Evolutionary conservation across 2,113 vertebrate species (phyloP), one percentile per base, ranked within the genome.

Genomic region (Stomatorhinus ivindoensis): DNA sequence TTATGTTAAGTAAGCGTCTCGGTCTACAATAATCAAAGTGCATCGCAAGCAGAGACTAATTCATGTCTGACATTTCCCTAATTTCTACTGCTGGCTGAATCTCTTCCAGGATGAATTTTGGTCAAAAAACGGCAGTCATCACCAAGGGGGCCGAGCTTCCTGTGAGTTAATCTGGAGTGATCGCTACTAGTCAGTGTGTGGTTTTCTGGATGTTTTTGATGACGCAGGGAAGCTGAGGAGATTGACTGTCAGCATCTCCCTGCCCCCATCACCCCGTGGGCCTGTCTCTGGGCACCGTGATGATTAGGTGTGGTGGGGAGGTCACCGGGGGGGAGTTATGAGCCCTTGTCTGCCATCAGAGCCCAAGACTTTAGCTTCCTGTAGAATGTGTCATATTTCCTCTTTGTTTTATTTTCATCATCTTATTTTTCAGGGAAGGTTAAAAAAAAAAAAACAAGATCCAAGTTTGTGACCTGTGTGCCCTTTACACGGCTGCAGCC

Each of bases 171-270:
- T 88, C n/a, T 51, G 31, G 39, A 82, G 46, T 69, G 44, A 39
- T 88, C 17, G 53, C 88, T 76, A 69, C 88, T 91, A 93, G 92
- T 92, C 92, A 91, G 91, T 42, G 88, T 69, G 65, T 27, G 31
- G 89, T 90, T 88, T 90, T 90, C 90, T 89, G 92, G 50, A 83
- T 89, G 90, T 87, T 39, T 89, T 91, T 93, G 88, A 92, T 92
- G 51, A 91, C 89, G 89, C 91, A 88, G 76, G 87, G 87, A 89
- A 89, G 65, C 58, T 53, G 58, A 65, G 86, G 89, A 90, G 69
- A 90, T 58, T 27, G 86, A 88, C 61, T 90, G 50, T 85, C 55
- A 87, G 91, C 73, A 0, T 27, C 58, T 10, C 58, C 9, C 61
- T 13, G n/a, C n/a, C 61, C n/a, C n/a, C 61, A 0, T 10, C 42